These are phyloP conservation scores for Armadillidium nasatum DNA, from an alignment of 1,140 invertebrate species.

Conservation along the genomic window DNA sequence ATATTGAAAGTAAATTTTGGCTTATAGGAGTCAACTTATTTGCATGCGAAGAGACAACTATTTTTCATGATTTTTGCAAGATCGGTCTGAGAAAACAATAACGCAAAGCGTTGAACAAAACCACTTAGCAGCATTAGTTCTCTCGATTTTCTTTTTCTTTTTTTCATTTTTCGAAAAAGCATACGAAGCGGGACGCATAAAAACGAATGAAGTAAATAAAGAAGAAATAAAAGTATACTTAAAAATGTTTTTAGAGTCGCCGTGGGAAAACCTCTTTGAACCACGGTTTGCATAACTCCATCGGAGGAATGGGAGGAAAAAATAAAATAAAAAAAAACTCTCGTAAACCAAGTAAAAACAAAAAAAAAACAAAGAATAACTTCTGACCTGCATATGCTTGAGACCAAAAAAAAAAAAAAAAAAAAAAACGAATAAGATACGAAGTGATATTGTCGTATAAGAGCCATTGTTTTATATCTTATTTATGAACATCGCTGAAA, in stretches of 20 bases:
- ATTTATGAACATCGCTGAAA: too few species aligned
- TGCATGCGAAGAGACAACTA: neutral
- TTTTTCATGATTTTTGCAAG: neutral
- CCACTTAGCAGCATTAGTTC: constrained; percentile 4
- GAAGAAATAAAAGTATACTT: neutral
- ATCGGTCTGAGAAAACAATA: neutral
- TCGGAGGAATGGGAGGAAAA: neutral
- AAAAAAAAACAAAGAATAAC: neutral
- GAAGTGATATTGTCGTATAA: too few species aligned
- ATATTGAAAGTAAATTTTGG: too few species aligned
- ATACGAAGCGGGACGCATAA: neutral
- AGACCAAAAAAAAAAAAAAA: too few species aligned
- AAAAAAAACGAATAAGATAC: too few species aligned
- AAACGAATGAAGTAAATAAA: neutral
- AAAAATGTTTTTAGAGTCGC: neutral
- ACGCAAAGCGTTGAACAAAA: neutral
- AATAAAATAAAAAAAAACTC: neutral
- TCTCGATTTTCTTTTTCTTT: neutral
- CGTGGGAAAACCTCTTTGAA: neutral
- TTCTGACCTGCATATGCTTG: neutral
- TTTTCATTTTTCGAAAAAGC: too few species aligned
- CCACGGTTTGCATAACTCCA: neutral
- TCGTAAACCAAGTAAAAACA: neutral
- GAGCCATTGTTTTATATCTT: too few species aligned
- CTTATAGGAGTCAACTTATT: neutral